Percentiles rank a stretch among this genome's conserved stretches.
Conservation (phyloP, 2,113 vertebrate species). For the Apodemus sylvaticus region DNA sequence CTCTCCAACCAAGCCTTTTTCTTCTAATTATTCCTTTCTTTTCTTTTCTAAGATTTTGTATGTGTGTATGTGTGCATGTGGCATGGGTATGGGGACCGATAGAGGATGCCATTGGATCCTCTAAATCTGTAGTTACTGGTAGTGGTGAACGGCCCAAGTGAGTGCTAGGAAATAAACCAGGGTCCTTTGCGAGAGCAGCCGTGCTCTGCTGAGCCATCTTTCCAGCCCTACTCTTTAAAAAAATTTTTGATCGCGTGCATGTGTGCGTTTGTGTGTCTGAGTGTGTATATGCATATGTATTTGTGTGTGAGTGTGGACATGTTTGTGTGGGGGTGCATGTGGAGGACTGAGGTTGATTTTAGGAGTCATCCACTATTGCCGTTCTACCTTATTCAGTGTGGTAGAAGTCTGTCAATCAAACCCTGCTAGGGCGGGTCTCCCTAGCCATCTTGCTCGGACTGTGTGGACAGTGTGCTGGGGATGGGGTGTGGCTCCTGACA, state of each 20-base stretch:
- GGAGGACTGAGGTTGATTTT: background rate
- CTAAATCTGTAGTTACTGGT: background rate
- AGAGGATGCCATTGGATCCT: background rate
- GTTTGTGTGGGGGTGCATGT: background rate
- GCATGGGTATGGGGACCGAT: no score
- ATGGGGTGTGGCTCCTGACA: background rate
- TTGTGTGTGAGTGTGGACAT: background rate
- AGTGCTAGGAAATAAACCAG: background rate
- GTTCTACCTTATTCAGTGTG: background rate
- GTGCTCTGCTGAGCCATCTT: background rate
- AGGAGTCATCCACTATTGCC: background rate
- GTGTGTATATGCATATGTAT: background rate
- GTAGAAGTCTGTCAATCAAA: background rate
- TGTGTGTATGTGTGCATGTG: background rate
- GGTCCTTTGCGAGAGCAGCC: background rate
- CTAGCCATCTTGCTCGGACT: no score
- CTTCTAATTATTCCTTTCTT: background rate
- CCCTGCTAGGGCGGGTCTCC: background rate
- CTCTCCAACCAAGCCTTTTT: no score
- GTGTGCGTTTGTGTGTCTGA: background rate
- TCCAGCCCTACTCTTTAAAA: background rate
- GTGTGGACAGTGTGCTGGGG: background rate
- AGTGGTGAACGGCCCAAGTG: background rate
- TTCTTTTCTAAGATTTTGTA: background rate
- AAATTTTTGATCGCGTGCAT: background rate